These are phyloP conservation scores for Columba guinea DNA, from an alignment of 2,797 vertebrate species.

Conservation along the genomic window DNA sequence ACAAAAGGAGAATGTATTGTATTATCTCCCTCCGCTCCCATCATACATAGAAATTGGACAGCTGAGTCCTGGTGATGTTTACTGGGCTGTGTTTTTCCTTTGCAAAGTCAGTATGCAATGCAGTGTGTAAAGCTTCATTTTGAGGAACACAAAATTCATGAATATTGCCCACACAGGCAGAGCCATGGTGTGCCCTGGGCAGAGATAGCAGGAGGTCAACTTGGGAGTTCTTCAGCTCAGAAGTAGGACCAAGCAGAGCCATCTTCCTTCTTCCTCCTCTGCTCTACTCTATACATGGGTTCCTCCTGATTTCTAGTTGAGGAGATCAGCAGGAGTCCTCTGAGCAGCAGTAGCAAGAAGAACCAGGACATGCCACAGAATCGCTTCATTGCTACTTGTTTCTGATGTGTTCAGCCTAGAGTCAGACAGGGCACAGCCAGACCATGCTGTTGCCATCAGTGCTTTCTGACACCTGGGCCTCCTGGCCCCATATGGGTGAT, in stretches of 20 bases:
- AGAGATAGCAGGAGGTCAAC: neutral
- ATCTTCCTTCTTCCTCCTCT: neutral
- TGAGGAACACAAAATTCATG: neutral
- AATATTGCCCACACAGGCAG: neutral
- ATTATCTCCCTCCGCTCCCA: neutral
- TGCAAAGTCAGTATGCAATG: neutral
- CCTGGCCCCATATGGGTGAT: accelerated
- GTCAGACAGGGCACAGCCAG: neutral
- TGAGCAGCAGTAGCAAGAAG: neutral
- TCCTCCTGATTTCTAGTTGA: neutral
- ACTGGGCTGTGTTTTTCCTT: neutral
- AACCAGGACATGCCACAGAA: neutral
- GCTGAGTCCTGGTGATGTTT: neutral
- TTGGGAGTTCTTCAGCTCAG: neutral
- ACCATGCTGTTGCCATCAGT: neutral
- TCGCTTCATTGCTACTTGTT: neutral
- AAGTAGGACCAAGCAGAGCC: neutral
- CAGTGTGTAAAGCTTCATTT: neutral
- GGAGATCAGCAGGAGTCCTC: neutral
- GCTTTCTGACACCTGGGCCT: neutral
- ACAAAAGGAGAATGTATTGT: neutral
- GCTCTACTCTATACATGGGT: accelerated
- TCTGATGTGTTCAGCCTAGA: neutral
- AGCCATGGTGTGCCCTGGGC: neutral
- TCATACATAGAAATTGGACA: neutral